phyloP scores from a whole-genome alignment of 2,113 vertebrate genomes.

The Morone saxatilis region DNA sequence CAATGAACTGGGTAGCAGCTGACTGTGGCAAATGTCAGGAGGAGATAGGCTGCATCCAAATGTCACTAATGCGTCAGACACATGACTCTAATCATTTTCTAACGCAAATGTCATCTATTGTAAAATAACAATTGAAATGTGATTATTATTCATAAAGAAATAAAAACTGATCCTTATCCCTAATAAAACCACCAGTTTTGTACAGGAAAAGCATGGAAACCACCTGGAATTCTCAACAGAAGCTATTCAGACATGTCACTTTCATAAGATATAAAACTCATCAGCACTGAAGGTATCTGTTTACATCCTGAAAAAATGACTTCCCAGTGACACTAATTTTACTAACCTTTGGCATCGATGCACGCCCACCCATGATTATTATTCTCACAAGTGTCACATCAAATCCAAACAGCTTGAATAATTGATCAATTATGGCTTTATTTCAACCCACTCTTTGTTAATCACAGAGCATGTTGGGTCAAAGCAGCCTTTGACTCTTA shows the following conservation, averaged over 20 bases:
- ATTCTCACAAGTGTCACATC: conserved; percentile 28
- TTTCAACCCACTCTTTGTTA: conserved; percentile 29
- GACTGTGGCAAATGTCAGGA: conserved; percentile 66
- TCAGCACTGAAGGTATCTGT: background rate
- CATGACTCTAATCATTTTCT: conserved; percentile 27
- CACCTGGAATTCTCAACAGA: background rate
- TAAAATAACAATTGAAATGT: conserved; percentile 30
- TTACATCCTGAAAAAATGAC: background rate
- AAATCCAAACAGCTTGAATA: conserved; percentile 42
- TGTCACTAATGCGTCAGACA: conserved; percentile 51
- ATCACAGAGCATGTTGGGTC: conserved; percentile 19
- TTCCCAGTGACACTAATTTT: conserved; percentile 28
- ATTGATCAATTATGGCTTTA: conserved; percentile 57
- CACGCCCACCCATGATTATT: background rate
- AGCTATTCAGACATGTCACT: background rate
- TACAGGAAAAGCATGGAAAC: background rate
- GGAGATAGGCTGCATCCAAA: conserved; percentile 56
- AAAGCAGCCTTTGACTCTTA: conserved; percentile 26
- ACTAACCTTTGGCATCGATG: conserved; percentile 24
- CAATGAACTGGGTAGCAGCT: conserved; percentile 30
- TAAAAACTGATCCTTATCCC: background rate
- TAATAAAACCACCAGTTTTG: background rate
- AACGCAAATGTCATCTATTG: conserved; percentile 50
- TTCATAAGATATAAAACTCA: background rate
- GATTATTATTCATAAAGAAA: conserved; percentile 21